These are phyloP conservation scores for Meghimatium bilineatum DNA, from an alignment of 2,888 invertebrate species.

Conservation along the genomic window DNA sequence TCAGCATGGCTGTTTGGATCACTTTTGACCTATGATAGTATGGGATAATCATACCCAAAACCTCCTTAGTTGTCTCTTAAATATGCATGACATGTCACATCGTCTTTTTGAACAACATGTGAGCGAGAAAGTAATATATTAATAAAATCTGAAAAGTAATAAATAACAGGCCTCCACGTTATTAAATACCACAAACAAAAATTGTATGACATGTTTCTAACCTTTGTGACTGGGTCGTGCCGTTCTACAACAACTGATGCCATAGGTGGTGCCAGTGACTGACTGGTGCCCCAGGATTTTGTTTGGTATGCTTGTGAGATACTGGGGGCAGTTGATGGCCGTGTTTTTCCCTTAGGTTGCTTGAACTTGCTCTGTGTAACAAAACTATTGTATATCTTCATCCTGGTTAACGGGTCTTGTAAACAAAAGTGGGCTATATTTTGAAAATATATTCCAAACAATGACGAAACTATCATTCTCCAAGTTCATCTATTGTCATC, in stretches of 20 bases:
- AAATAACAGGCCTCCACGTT: background rate
- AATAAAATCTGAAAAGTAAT: background rate
- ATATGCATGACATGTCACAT: too few relatives aligned
- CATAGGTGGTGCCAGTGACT: constrained; percentile 71
- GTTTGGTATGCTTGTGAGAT: background rate
- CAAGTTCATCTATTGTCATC: background rate
- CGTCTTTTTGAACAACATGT: too few relatives aligned
- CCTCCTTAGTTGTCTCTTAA: too few relatives aligned
- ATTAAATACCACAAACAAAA: background rate
- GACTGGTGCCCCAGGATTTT: background rate
- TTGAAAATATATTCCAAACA: background rate
- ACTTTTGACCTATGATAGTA: too few relatives aligned
- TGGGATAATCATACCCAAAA: too few relatives aligned
- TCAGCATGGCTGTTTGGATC: too few relatives aligned
- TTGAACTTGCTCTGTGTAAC: constrained; percentile 13
- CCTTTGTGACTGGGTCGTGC: constrained; percentile 74
- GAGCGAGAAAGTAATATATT: too few relatives aligned
- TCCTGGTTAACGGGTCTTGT: too few relatives aligned
- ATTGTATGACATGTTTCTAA: constrained; percentile 44
- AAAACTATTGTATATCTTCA: too few relatives aligned
- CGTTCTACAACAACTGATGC: constrained; percentile 74
- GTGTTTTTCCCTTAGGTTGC: background rate
- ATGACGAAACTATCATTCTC: background rate
- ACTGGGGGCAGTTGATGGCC: constrained; percentile 34
- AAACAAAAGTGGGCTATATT: too few relatives aligned